phyloP scores from a whole-genome alignment of 2,113 vertebrate genomes.

The Antechinus flavipes region DNA sequence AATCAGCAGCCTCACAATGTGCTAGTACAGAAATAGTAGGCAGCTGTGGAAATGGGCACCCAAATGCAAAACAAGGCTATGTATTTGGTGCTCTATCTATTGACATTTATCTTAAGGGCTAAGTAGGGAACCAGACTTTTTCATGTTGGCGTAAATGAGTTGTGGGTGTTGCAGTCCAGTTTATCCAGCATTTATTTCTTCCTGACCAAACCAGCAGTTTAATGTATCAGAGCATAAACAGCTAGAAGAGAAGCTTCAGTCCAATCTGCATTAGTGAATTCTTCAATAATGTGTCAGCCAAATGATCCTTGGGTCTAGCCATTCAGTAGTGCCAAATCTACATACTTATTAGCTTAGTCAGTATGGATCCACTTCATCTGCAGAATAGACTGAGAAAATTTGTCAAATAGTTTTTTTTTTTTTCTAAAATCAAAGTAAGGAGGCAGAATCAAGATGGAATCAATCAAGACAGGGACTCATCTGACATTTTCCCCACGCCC shows the following conservation, averaged over 20 bases:
- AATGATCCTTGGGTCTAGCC: not conserved
- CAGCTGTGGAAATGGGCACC: not conserved
- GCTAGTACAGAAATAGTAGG: not conserved
- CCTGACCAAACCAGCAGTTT: not conserved
- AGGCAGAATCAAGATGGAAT: too few species aligned
- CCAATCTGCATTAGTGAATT: not conserved
- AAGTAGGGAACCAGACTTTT: not conserved
- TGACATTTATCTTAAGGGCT: not conserved
- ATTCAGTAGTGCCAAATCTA: not conserved
- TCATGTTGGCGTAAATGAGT: not conserved
- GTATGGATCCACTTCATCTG: not conserved
- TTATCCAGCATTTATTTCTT: not conserved
- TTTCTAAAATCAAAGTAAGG: not conserved
- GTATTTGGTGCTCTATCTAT: not conserved
- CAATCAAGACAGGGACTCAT: too few species aligned
- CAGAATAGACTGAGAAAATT: not conserved
- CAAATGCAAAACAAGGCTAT: not conserved
- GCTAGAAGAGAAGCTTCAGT: not conserved
- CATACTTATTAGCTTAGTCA: not conserved
- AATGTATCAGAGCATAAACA: not conserved
- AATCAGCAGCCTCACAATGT: not conserved
- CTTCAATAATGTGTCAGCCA: not conserved
- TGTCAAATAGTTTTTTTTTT: not conserved
- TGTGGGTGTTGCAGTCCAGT: not conserved
- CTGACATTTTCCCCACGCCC: too few species aligned